Conservation (phyloP, 1,140 invertebrate genomes). For the Drosophila parvula region DNA sequence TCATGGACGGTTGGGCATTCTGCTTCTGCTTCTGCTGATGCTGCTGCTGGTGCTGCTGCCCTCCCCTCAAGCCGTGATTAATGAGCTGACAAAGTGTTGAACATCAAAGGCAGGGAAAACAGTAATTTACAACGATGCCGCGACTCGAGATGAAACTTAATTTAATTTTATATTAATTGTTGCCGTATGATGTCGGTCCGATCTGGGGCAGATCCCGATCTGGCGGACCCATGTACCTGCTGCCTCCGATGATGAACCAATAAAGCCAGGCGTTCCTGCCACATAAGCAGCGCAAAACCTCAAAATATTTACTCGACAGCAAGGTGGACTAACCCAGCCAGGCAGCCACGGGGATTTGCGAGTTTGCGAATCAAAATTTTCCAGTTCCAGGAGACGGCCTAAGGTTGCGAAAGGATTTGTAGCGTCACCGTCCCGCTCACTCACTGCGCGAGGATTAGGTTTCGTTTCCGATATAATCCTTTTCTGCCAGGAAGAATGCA, state of each 20-base stretch:
- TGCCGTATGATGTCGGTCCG: constrained; percentile 16
- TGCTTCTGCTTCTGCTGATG: constrained; percentile 13
- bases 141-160: constrained; percentile 54
- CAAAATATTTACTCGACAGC: constrained; percentile 73
- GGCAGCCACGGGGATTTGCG: constrained; percentile 45
- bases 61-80: constrained; percentile 58
- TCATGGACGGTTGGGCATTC: constrained; percentile 44
- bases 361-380: constrained; percentile 60
- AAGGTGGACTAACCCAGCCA: constrained; percentile 49
- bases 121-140: constrained; percentile 69
- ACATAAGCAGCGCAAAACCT: constrained; percentile 81
- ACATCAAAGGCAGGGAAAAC: constrained; percentile 72
- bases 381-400: constrained; percentile 52
- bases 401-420: constrained; percentile 70
- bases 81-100: constrained; percentile 77
- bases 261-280: constrained; percentile 60
- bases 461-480: constrained; percentile 76
- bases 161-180: constrained; percentile 72
- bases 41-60: constrained; percentile 2
- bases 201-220: constrained; percentile 31
- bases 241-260: constrained; percentile 60
- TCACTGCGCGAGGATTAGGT: constrained; percentile 53
- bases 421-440: constrained; percentile 4
- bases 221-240: constrained; percentile 46
- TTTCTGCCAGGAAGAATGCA: constrained; percentile 78